Evolutionary conservation across 1,140 invertebrate species (phyloP), one percentile per base, ranked within the genome.

Genomic region (Mylabris phalerata): DNA sequence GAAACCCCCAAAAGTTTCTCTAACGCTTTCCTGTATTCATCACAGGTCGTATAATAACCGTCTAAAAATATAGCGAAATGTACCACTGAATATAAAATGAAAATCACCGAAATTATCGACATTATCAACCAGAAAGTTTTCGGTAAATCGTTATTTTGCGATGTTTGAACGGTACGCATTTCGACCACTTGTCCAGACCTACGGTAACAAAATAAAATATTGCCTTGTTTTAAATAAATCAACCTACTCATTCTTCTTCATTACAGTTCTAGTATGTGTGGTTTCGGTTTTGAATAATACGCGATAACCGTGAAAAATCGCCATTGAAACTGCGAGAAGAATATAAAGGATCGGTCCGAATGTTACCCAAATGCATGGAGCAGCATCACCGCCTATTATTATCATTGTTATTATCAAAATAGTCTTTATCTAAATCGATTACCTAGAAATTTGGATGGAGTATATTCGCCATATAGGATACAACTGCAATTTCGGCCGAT

Each of bases 31-130:
- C 73, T 72, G 52, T 80, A 82, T 55, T 82, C 73, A 0, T 76
- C 72, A 54, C 81, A 82, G 43, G 77, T 82, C 54, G 74, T 73
- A 24, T 77, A 77, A 51, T 77, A 82, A 4, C 81, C 81, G 56
- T 80, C 77, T 0, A 78, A 74, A 13, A 76, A 67, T 24, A 81
- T 68, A 3, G 78, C 63, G 10, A 77, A 77, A 44, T 79, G 77
- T 0, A 75, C 64, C 0, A 82, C 55, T 0, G 76, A 71, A 10
- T 82, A 72, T 38, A 77, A 71, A 5, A 70, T 73, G 11, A 80
- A 63, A 2, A 80, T 51, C 3, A 71, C 60, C 2, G 75, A 69
- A 6, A 79, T 50, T 46, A 75, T 73, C 11, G 73, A 72, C 2
- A 71, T 50, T 0, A 71, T 69, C 52, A 78, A 74, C 80, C 80